A percentile compares a stretch with the other conserved stretches of the same genome.
These are phyloP conservation scores for Perizoma affinitatum DNA, from an alignment of 2,888 invertebrate species.

Conservation along the genomic window DNA sequence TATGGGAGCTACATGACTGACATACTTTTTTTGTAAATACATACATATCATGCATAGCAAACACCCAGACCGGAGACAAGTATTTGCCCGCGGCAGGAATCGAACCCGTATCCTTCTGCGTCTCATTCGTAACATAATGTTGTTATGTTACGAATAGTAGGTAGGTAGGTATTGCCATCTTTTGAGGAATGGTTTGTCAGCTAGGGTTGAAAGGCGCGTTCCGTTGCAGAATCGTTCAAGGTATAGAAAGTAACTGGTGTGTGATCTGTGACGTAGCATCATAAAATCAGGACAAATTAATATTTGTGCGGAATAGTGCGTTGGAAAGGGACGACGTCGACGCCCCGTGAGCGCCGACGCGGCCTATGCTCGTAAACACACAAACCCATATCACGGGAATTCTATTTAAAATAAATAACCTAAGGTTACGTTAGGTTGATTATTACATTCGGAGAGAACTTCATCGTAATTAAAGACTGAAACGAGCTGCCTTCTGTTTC, in stretches of 20 bases:
- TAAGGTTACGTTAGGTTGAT: too few relatives aligned
- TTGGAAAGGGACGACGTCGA: slow-evolving; percentile 4
- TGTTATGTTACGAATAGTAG: too few relatives aligned
- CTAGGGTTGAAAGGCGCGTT: background rate
- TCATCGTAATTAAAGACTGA: too few relatives aligned
- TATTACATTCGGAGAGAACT: too few relatives aligned
- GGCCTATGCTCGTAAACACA: slow-evolving; percentile 21
- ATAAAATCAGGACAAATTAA: slow-evolving; percentile 41
- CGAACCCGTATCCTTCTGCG: too few relatives aligned
- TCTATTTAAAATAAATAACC: background rate
- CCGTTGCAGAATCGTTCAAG: slow-evolving; percentile 1
- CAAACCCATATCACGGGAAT: background rate
- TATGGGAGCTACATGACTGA: too few relatives aligned
- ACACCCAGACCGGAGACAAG: too few relatives aligned
- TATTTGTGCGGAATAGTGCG: slow-evolving; percentile 31
- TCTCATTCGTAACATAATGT: too few relatives aligned
- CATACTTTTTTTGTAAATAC: too few relatives aligned
- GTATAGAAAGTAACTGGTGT: slow-evolving; percentile 6
- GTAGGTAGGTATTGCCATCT: background rate
- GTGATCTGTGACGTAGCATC: slow-evolving; percentile 18
- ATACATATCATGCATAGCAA: too few relatives aligned
- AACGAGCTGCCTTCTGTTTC: too few relatives aligned
- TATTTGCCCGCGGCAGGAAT: too few relatives aligned
- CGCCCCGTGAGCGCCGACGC: background rate
- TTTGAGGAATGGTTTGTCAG: background rate